Percentiles rank a stretch among this genome's conserved stretches.
Evolutionary conservation across 2,888 invertebrate genomes (phyloP).

Genomic region (Bellardia pandia): DNA sequence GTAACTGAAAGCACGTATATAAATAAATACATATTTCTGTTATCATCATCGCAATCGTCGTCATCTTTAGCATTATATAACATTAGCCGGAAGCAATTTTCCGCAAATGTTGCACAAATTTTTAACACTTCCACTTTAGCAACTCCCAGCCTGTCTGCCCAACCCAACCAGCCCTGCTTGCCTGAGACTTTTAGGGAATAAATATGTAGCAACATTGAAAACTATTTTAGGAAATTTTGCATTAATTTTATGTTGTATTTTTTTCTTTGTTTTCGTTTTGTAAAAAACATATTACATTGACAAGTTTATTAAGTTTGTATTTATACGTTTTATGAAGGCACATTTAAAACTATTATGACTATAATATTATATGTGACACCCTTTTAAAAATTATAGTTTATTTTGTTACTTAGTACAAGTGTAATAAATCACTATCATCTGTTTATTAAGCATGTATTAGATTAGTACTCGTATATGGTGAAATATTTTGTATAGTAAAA

Average conservation of each 20-base stretch:
- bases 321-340: slow-evolving; percentile 5
- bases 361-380: slow-evolving; percentile 11
- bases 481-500: neutral
- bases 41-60: slow-evolving; percentile 56
- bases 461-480: neutral
- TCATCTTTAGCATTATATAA: slow-evolving; percentile 59
- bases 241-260: slow-evolving; percentile 56
- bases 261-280: neutral
- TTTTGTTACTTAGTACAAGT: neutral
- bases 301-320: slow-evolving; percentile 63
- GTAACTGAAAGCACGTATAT: slow-evolving; percentile 5
- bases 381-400: neutral
- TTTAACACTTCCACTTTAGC: slow-evolving; percentile 67
- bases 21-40: slow-evolving; percentile 58
- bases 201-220: slow-evolving; percentile 18
- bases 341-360: neutral
- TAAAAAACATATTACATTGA: slow-evolving; percentile 66
- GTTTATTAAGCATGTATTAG: no score
- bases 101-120: slow-evolving; percentile 73
- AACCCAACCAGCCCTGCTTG: slow-evolving; percentile 1
- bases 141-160: neutral
- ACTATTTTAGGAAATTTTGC: slow-evolving; percentile 61
- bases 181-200: neutral
- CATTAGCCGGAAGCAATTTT: slow-evolving; percentile 75
- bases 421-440: slow-evolving; percentile 48